Percentiles rank a stretch among this genome's conserved stretches.
Conservation (phyloP, 2,113 vertebrate species). For the Brevimyrus niger region DNA sequence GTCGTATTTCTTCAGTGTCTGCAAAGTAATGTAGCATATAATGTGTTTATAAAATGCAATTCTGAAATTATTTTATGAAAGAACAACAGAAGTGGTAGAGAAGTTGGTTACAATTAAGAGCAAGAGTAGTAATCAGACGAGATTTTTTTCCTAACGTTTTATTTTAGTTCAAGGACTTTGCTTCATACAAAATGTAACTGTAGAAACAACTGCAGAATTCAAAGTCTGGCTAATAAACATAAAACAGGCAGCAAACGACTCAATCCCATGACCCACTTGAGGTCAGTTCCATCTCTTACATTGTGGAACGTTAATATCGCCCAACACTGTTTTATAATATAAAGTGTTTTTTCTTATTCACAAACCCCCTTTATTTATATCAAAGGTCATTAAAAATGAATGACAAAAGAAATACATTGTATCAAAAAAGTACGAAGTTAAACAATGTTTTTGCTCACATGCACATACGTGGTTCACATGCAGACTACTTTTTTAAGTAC, state of each 20-base stretch:
- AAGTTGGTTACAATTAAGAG: background rate
- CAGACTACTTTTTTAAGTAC: constrained; percentile 74
- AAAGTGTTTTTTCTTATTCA: constrained; percentile 66
- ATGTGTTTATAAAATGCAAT: background rate
- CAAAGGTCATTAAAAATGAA: constrained; percentile 94
- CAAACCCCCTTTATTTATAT: constrained; percentile 83
- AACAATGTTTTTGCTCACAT: constrained; percentile 70
- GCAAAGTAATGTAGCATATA: background rate
- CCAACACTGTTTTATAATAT: constrained; percentile 71
- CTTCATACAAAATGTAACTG: constrained; percentile 96
- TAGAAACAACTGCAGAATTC: constrained; percentile 95
- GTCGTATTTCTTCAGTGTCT: background rate
- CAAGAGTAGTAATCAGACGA: background rate
- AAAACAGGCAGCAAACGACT: constrained; percentile 81
- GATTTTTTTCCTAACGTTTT: constrained; percentile 24
- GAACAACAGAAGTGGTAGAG: background rate
- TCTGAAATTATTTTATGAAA: background rate
- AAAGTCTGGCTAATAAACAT: constrained; percentile 82
- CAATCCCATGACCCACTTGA: constrained; percentile 64
- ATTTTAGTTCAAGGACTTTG: constrained; percentile 87
- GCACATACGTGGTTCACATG: constrained; percentile 89
- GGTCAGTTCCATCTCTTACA: constrained; percentile 61
- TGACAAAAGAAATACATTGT: constrained; percentile 79
- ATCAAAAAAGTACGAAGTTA: constrained; percentile 92
- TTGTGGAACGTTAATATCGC: constrained; percentile 51